Percentiles rank a stretch among this genome's conserved stretches.
Evolutionary conservation across 2,888 invertebrate species (phyloP).

Genomic region (Amphipoea oculea): DNA sequence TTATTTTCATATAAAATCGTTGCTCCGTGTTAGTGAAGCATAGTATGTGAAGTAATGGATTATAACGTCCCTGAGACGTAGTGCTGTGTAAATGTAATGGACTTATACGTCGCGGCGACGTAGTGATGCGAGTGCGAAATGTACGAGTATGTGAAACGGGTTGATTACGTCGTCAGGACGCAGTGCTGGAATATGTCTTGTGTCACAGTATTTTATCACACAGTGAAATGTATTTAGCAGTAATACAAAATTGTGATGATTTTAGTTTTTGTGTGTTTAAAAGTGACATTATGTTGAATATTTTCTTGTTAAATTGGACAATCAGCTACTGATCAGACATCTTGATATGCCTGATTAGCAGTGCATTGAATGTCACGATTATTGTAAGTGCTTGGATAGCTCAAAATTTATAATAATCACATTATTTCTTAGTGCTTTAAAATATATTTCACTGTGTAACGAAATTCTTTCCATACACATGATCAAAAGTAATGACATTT

Average conservation of each 20-base stretch:
- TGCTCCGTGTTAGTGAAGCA: slow-evolving; percentile 86
- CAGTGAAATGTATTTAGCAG: slow-evolving; percentile 39
- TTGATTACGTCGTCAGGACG: slow-evolving; percentile 29
- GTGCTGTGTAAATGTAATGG: slow-evolving; percentile 49
- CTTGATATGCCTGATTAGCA: neutral
- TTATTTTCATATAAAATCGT: slow-evolving; percentile 74
- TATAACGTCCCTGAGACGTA: slow-evolving; percentile 57
- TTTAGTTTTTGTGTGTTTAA: neutral
- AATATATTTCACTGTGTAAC: slow-evolving; percentile 35
- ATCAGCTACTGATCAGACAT: neutral
- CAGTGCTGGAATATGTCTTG: slow-evolving; percentile 32
- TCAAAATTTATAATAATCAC: neutral
- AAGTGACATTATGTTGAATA: neutral
- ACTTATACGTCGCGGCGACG: slow-evolving; percentile 48
- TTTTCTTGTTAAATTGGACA: neutral
- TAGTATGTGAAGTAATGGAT: slow-evolving; percentile 71
- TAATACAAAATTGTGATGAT: slow-evolving; percentile 8
- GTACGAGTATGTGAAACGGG: slow-evolving; percentile 10
- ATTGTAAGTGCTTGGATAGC: neutral
- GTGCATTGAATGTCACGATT: neutral
- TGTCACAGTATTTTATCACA: slow-evolving; percentile 41
- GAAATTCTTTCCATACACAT: slow-evolving; percentile 31
- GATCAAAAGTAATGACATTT: slow-evolving; percentile 44
- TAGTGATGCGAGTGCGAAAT: slow-evolving; percentile 16
- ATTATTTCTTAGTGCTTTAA: neutral